Conservation (phyloP, 2,113 vertebrate species). For the Calonectris borealis region DNA sequence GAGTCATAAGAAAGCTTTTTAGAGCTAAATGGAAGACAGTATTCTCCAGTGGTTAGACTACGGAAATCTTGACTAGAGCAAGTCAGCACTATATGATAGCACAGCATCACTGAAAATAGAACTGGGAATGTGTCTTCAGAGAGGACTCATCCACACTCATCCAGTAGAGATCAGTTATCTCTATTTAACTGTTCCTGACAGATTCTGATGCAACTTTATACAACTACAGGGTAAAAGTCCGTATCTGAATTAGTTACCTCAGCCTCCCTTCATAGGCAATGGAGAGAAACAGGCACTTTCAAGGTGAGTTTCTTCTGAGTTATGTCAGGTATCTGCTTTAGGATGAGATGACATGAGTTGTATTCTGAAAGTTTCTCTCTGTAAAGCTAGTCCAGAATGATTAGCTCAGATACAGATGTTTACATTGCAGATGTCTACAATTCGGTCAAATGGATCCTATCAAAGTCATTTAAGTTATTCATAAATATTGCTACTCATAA, state of each 20-base stretch:
- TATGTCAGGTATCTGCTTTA: not conserved
- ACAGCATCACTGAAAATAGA: not conserved
- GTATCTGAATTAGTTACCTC: not conserved
- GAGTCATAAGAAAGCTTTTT: constrained; percentile 40
- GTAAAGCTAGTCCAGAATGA: not conserved
- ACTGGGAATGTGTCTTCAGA: constrained; percentile 22
- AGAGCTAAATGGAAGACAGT: constrained; percentile 29
- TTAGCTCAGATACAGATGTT: not conserved
- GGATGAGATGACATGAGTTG: not conserved
- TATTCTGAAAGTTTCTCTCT: not conserved
- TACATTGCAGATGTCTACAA: not conserved
- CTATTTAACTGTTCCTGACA: not conserved
- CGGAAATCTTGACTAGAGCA: constrained; percentile 1
- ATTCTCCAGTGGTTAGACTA: constrained; percentile 10
- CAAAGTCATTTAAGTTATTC: not conserved
- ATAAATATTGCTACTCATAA: not conserved
- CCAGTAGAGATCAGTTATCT: not conserved
- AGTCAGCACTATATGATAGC: not conserved
- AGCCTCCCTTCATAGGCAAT: not conserved
- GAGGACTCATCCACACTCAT: not conserved
- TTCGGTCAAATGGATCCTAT: not conserved
- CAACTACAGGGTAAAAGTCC: not conserved
- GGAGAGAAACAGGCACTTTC: not conserved
- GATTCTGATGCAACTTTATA: not conserved
- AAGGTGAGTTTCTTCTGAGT: not conserved